phyloP scores from a whole-genome alignment of 1,140 invertebrate genomes.

The Ooceraea biroi region DNA sequence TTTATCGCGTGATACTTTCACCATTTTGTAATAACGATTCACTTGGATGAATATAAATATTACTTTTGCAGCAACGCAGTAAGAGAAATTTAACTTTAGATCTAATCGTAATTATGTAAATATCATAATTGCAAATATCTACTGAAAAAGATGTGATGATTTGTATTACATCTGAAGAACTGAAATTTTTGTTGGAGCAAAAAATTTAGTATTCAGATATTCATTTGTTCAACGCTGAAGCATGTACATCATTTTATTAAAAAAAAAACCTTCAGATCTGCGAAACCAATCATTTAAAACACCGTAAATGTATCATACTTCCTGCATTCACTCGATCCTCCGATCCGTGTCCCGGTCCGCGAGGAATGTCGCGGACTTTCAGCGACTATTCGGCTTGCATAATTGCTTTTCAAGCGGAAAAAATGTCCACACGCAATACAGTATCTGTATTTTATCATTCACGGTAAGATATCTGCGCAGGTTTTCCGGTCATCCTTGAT shows the following conservation, averaged over 20 bases:
- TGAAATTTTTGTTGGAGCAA: neutral
- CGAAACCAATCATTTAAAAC: neutral
- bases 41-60: too few species aligned
- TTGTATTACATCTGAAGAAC: neutral
- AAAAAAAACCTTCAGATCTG: neutral
- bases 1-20: neutral
- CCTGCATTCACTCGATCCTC: neutral
- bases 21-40: neutral
- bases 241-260: neutral
- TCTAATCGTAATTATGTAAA: neutral
- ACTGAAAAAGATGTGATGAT: too few species aligned
- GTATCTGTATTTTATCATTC: conserved; percentile 3
- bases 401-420: neutral
- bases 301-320: neutral
- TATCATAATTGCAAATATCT: neutral
- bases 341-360: neutral
- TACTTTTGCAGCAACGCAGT: too few species aligned
- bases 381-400: neutral
- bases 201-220: neutral
- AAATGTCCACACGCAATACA: neutral
- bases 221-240: neutral
- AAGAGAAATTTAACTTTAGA: neutral
- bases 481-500: conserved; percentile 48
- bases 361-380: conserved; percentile 1
- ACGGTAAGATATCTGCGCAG: neutral